Conservation (phyloP, 1,140 invertebrate genomes). For the Yoshiicerus persimilis region DNA sequence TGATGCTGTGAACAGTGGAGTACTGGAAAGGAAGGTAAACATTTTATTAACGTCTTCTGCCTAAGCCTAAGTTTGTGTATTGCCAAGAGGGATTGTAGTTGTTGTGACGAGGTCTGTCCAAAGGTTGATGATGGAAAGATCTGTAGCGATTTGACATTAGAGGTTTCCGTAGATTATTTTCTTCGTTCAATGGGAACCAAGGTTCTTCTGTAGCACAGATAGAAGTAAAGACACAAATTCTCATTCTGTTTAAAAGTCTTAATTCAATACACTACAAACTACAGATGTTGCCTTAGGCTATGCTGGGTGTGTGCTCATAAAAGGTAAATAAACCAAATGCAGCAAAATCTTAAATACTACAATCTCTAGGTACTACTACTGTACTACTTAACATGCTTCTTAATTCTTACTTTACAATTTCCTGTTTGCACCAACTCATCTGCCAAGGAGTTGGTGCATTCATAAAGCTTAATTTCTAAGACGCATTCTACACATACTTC, state of each 20-base stretch:
- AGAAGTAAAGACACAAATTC: not conserved
- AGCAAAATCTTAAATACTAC: slow-evolving; percentile 4
- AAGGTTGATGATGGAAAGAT: not conserved
- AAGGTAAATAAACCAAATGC: not conserved
- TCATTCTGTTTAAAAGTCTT: not conserved
- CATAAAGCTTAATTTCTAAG: not conserved
- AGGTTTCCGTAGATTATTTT: not conserved
- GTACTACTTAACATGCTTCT: not conserved
- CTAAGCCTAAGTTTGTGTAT: slow-evolving; percentile 43
- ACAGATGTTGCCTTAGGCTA: too few relatives aligned
- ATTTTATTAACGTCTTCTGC: slow-evolving; percentile 27
- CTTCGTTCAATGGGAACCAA: not conserved
- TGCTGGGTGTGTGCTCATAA: too few relatives aligned
- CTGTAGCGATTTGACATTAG: not conserved
- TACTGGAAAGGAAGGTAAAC: not conserved
- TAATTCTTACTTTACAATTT: too few relatives aligned
- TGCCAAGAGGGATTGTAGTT: slow-evolving; percentile 37
- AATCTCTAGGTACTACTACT: not conserved
- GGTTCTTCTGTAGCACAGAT: not conserved
- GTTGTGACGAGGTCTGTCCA: slow-evolving; percentile 16
- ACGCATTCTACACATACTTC: not conserved
- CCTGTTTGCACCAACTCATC: too few relatives aligned
- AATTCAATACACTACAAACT: too few relatives aligned
- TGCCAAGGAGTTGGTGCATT: too few relatives aligned
- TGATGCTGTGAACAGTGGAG: too few relatives aligned